Conservation (phyloP, 2,888 invertebrate genomes). For the Nephrotoma guestfalica region DNA sequence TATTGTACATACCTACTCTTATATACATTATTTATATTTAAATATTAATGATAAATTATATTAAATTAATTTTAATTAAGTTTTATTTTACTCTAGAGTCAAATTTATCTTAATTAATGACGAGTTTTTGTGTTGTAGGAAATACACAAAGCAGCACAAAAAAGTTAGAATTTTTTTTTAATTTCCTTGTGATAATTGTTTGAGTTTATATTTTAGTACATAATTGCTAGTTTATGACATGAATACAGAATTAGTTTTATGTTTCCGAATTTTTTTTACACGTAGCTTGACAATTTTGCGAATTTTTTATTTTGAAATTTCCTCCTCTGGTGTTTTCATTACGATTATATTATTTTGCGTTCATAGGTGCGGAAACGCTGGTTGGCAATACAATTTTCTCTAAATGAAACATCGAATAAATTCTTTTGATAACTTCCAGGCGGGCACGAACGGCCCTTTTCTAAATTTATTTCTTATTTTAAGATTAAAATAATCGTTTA, state of each 20-base stretch:
- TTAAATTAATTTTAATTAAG: neutral
- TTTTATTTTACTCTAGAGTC: neutral
- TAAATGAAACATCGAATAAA: too few species aligned
- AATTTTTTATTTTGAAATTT: neutral
- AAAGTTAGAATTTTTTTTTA: neutral
- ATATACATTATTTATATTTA: neutral
- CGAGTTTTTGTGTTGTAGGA: neutral
- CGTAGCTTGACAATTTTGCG: neutral
- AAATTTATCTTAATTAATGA: neutral
- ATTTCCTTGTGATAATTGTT: neutral
- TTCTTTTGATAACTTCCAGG: too few species aligned
- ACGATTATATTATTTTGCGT: neutral
- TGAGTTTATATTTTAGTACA: neutral
- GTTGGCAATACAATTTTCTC: neutral
- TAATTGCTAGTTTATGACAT: neutral
- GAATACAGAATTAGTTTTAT: neutral
- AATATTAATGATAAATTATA: neutral
- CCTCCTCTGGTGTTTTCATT: neutral
- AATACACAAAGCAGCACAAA: neutral
- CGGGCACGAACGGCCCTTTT: too few species aligned
- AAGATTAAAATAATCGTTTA: too few species aligned
- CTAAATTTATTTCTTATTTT: too few species aligned
- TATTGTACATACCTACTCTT: neutral
- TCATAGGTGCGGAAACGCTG: neutral
- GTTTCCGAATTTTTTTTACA: neutral